Base-by-base conservation (phyloP, 2,888 invertebrate genomes). In the Dolichopus griseipennis region DNA sequence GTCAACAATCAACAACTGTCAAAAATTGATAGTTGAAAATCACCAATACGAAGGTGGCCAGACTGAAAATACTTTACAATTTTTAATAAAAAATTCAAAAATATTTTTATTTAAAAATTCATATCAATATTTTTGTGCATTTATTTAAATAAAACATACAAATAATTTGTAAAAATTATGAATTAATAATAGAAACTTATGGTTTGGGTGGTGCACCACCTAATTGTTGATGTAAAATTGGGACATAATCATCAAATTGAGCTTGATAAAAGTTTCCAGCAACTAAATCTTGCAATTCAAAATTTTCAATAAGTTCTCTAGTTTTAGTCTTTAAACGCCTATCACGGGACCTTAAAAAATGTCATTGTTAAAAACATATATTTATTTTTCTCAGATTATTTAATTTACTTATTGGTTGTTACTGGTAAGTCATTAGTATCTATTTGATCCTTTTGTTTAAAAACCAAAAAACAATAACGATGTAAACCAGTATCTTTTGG, bases 211-310 rank as follows among this genome's bases (percentile, higher is more conserved):
- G 64, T n/a, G 64, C n/a, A 18, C 64, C 64, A 7, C 64, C 64
- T 10, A 77, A 20, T 66, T 75, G 75, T 64, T 74, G 73, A 52
- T 83, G 83, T 2, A 86, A 76, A 1, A 82, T 74, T 0, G 85
- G 91, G 18, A 92, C 92, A 75, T 92, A 93, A 74, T 90, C 90
- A 76, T 94, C 93, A 78, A 84, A 93, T 75, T 91, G 83, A 0
- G 93, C 92, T 78, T 89, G 88, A 78, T 86, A 94, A 78, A 91
- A 88, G 77, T 93, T 94, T 22, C 91, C 93, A 70, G 91, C 91
- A 66, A 93, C 79, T 0, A 90, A 89, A 67, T 87, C 83, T 1
- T 88, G 90, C 12, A 94, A 83, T 20, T 86, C 85, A 79, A 92
- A 88, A 75, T 92, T 92, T 65, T 83, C 76, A 0, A 91, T 91